Base-by-base conservation (phyloP, 2,888 invertebrate genomes). In the Stegophylla sp. region DNA sequence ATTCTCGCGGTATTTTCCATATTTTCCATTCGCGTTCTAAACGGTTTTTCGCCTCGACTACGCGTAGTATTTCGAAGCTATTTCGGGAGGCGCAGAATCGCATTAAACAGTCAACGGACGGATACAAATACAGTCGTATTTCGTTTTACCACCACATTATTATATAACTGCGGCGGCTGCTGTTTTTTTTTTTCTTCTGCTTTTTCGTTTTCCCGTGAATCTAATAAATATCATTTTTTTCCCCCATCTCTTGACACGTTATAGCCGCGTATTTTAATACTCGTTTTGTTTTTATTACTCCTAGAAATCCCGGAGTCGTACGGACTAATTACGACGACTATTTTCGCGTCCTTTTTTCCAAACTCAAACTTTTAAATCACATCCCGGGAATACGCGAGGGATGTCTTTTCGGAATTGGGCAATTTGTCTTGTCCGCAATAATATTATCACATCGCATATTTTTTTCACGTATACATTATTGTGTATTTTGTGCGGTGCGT, bases 301-400 rank as follows among this genome's bases (percentile, higher is more conserved):
- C 43, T 17, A 71, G 71, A 71, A 71, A 71, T 71, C 71, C 71
- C 15, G 34, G 53, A 15, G 1, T n/a, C 34, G 34, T n/a, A n/a
- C 12, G 20, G 61, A 43, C 61, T 73, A 73, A 73, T 73, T 73
- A 73, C 28, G 45, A 4, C 26, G 15, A 45, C 45, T 61, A n/a
- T 48, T 61, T 23, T 28, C 34, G 34, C 7, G 3, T 34, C 7
- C 34, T 34, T 34, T 34, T 34, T 7, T 34, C 34, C 28, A 61
- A 61, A 73, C 61, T 73, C 28, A 17, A 61, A 48, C 61, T 26
- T 61, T 9, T 73, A 73, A 73, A 73, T 73, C 28, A 73, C n/a
- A 26, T 45, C 34, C 20, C 53, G 1, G 53, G 7, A 15, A 43
- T 23, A 34, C 43, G 34, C 34, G 3, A 26, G 28, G 34, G 10